Conservation (phyloP, 2,113 vertebrate genomes). For the Corydoras sp. region DNA sequence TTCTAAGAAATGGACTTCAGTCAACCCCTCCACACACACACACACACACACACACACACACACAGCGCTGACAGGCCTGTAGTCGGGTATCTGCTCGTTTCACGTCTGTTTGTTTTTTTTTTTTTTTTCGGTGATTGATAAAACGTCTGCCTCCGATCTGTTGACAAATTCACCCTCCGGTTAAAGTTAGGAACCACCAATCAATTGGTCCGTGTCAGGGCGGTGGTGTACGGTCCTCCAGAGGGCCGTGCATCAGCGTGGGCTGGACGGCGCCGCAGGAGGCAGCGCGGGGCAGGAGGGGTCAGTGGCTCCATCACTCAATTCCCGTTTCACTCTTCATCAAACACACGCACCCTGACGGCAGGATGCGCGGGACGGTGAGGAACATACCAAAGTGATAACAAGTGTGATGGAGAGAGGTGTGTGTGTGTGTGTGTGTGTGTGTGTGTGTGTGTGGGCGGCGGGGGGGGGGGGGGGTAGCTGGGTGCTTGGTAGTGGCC, state of each 20-base stretch:
- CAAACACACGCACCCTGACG: not conserved
- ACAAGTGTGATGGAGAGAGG: not conserved
- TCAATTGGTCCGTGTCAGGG: not conserved
- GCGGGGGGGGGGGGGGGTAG: not conserved
- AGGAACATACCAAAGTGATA: too few relatives aligned
- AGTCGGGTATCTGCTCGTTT: too few relatives aligned
- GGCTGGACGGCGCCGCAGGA: not conserved
- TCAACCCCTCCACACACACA: too few relatives aligned
- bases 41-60: too few relatives aligned
- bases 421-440: not conserved
- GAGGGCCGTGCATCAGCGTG: conserved; percentile 2
- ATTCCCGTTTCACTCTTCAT: conserved; percentile 1
- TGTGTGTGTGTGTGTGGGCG: too few relatives aligned
- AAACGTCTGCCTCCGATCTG: conserved; percentile 2
- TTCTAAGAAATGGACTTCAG: too few relatives aligned
- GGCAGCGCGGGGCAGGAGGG: not conserved
- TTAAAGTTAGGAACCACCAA: conserved; percentile 13
- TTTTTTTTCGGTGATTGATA: not conserved
- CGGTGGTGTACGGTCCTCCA: conserved; percentile 18
- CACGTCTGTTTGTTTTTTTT: too few relatives aligned
- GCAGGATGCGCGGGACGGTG: not conserved
- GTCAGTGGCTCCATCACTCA: not conserved
- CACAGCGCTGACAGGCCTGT: too few relatives aligned
- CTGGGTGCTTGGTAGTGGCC: conserved; percentile 42
- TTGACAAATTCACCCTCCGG: conserved; percentile 11